phyloP scores from a whole-genome alignment of 2,113 vertebrate species.

The Plestiodon gilberti region DNA sequence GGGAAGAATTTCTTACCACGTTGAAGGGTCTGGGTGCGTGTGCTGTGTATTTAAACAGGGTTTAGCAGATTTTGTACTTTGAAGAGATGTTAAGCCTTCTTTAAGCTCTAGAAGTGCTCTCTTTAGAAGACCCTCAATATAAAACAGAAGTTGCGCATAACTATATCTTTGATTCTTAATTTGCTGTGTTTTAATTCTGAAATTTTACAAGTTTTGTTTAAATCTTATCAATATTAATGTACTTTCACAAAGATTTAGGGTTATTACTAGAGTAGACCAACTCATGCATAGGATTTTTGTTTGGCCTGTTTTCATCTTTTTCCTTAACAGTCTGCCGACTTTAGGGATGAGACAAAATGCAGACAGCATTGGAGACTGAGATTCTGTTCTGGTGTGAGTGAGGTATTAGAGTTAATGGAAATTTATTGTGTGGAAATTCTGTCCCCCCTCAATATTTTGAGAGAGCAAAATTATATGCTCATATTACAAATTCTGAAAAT shows the following conservation, averaged over 20 bases:
- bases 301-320: background rate
- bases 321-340: background rate
- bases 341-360: background rate
- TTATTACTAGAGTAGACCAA: background rate
- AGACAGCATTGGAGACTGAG: background rate
- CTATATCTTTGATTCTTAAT: background rate
- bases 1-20: constrained; percentile 61
- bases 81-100: constrained; percentile 24
- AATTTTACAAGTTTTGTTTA: background rate
- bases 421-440: background rate
- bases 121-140: background rate
- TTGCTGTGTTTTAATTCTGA: background rate
- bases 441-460: background rate
- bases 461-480: background rate
- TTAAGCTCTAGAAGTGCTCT: background rate
- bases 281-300: background rate
- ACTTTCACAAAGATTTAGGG: background rate
- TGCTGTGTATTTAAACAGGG: constrained; percentile 37
- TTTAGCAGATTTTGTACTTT: constrained; percentile 45
- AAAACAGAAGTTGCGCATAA: background rate
- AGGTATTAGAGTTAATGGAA: background rate
- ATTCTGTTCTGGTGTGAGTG: background rate
- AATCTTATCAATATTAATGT: background rate
- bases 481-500: background rate
- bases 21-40: constrained; percentile 31